Conservation (phyloP, 2,797 vertebrate genomes). For the Moxostoma hubbsi region DNA sequence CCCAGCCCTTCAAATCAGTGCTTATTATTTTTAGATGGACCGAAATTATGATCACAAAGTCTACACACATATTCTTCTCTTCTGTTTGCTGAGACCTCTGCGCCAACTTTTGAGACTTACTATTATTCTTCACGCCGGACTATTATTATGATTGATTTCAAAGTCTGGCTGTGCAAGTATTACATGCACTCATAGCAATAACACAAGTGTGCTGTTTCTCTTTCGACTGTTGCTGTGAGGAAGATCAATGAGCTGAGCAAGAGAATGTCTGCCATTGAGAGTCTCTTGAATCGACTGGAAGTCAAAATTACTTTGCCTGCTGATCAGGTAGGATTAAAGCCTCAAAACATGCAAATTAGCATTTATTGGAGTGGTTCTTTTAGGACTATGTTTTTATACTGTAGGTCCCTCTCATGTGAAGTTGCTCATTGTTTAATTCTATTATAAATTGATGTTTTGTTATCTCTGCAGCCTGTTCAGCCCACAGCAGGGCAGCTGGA, state of each 20-base stretch:
- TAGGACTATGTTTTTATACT: neutral
- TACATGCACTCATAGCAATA: too few relatives aligned
- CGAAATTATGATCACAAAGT: too few relatives aligned
- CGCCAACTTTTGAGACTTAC: too few relatives aligned
- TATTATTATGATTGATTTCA: neutral
- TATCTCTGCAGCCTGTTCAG: neutral
- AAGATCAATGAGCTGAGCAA: constrained; percentile 86
- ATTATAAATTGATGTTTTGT: neutral
- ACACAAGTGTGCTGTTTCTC: neutral
- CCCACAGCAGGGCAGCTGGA: constrained; percentile 68
- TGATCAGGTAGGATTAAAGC: constrained; percentile 76
- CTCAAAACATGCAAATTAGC: neutral
- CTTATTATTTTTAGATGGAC: too few relatives aligned
- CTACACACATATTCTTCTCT: too few relatives aligned
- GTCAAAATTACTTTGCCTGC: constrained; percentile 76
- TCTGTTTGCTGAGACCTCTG: too few relatives aligned
- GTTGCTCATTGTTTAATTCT: neutral
- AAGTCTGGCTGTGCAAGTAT: neutral
- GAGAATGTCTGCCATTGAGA: constrained; percentile 82
- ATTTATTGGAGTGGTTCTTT: neutral
- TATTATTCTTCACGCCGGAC: too few relatives aligned
- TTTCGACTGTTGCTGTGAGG: neutral
- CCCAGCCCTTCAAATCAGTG: too few relatives aligned
- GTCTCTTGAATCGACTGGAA: constrained; percentile 82
- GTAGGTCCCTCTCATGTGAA: neutral